Evolutionary conservation across 2,113 vertebrate species (phyloP).

Genomic region (Amblyopsis rosae): DNA sequence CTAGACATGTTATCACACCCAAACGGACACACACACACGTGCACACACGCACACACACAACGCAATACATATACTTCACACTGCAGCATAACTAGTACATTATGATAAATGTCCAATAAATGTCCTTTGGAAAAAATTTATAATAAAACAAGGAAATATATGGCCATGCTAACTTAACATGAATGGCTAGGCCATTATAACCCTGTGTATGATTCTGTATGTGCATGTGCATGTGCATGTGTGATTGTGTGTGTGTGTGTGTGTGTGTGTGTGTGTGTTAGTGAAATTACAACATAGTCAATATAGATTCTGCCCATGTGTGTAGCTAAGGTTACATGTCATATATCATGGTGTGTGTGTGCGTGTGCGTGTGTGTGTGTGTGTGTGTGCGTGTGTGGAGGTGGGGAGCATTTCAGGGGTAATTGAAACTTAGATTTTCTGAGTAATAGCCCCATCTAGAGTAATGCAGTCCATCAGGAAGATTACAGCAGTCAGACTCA

Average conservation of each 20-base stretch:
- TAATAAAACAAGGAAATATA: slow-evolving; percentile 42
- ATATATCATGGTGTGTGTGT: not conserved
- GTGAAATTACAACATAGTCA: not conserved
- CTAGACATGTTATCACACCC: not conserved
- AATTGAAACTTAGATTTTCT: slow-evolving; percentile 50
- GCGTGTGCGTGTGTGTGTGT: not conserved
- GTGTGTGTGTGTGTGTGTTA: not conserved
- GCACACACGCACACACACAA: not conserved
- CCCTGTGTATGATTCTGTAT: not conserved
- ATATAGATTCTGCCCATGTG: not conserved
- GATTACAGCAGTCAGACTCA: slow-evolving; percentile 20
- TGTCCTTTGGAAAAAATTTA: slow-evolving; percentile 28
- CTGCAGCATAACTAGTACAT: not conserved
- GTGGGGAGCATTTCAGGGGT: slow-evolving; percentile 29
- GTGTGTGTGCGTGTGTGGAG: slow-evolving; percentile 4
- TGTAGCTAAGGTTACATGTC: not conserved
- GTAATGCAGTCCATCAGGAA: slow-evolving; percentile 45
- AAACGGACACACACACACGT: not conserved
- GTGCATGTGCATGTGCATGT: not conserved
- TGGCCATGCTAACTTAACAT: slow-evolving; percentile 26
- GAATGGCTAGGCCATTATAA: slow-evolving; percentile 24
- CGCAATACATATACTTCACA: not conserved
- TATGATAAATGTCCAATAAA: slow-evolving; percentile 32
- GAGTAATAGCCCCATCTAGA: slow-evolving; percentile 46
- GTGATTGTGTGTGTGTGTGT: too few species aligned